Base-by-base conservation (phyloP, 1,140 invertebrate species). In the Drosophila sturtevanti region DNA sequence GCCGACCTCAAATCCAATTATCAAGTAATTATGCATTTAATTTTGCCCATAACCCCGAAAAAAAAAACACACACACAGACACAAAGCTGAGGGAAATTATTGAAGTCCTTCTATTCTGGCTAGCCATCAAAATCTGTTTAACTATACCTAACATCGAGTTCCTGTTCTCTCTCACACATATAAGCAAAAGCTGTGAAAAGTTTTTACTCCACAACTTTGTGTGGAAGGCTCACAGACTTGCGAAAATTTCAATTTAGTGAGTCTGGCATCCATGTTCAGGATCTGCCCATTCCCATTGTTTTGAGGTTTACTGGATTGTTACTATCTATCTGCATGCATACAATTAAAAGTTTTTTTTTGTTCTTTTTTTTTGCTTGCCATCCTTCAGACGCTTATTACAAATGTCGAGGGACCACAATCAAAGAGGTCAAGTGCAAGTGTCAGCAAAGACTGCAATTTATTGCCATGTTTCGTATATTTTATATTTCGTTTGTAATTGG, bases 21-120 rank as follows among this genome's bases (percentile, higher is more conserved):
- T 81, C 82, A 87, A 86, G 82, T 86, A 86, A 86, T 86, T 86
- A 86, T 86, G 82, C 82, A 86, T 86, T 86, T 86, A 87, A 86
- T 86, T 86, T 86, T 68, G 60, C 22, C 16, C 27, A 3, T 22
- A 70, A 86, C 82, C 63, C 34, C 38, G 27, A 24, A 16, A 52
- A 21, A 34, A 22, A 31, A 31, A 16, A 31, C 0, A 24, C 1
- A 24, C 1, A 24, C 24, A 24, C 1, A 24, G 4, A 1, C 1
- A 4, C 24, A 41, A 10, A 16, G 31, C 44, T 59, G 31, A 18
- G 21, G 52, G 62, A 65, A 64, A 56, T 81, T 67, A 70, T 78
- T 65, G 63, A 78, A 55, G 52, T 7, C 52, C 18, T 55, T 41
- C 66, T 68, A 41, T 60, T n/a, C n/a, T 73, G 81, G 63, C 63